These are phyloP conservation scores for Lamellibrachia luymesi DNA, from an alignment of 1,140 invertebrate species.

Conservation along the genomic window DNA sequence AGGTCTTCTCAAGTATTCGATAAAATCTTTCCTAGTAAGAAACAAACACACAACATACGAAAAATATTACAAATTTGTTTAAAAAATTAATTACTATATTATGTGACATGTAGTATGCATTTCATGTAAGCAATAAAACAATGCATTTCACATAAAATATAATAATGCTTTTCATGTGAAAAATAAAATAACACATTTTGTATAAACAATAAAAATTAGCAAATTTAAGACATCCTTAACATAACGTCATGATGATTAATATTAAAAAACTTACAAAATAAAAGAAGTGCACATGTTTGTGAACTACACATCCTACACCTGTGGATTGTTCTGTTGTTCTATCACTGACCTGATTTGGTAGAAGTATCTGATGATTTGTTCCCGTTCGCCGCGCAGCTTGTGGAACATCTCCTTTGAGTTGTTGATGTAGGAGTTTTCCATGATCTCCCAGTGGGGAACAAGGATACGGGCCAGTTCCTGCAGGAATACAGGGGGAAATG, in stretches of 20 bases:
- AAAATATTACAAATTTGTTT: not conserved
- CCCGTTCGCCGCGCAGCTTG: slow-evolving; percentile 50
- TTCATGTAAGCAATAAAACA: too few species aligned
- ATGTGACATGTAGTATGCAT: not conserved
- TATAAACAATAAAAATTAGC: not conserved
- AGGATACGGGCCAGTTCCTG: slow-evolving; percentile 49
- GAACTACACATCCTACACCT: not conserved
- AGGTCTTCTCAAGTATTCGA: slow-evolving; percentile 48
- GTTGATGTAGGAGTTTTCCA: slow-evolving; percentile 50
- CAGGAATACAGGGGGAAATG: slow-evolving; percentile 13
- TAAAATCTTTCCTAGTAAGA: slow-evolving; percentile 45
- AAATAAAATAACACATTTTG: not conserved
- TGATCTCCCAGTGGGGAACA: slow-evolving; percentile 50
- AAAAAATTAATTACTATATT: not conserved
- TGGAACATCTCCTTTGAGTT: slow-evolving; percentile 52
- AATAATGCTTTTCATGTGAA: not conserved
- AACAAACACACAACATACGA: slow-evolving; percentile 2
- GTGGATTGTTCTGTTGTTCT: not conserved
- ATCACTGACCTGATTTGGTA: slow-evolving; percentile 46
- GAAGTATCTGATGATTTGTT: slow-evolving; percentile 54
- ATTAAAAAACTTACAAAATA: slow-evolving; percentile 19
- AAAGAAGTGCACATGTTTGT: not conserved
- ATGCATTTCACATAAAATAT: not conserved
- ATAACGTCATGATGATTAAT: not conserved
- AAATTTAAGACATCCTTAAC: not conserved